phyloP scores from a whole-genome alignment of 2,113 vertebrate genomes.

The Daboia siamensis region DNA sequence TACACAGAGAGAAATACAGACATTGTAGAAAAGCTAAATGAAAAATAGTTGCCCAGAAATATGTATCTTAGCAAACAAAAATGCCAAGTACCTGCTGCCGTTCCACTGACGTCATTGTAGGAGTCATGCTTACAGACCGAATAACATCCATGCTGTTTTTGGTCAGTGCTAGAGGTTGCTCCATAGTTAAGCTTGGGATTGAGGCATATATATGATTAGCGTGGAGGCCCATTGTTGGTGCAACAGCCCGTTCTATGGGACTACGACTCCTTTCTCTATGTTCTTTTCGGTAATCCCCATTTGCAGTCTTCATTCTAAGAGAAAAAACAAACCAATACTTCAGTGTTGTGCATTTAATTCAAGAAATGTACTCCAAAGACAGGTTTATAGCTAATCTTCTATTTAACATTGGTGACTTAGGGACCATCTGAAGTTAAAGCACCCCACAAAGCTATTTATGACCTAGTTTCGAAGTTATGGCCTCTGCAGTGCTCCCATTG shows the following conservation, averaged over 20 bases:
- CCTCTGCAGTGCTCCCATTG: not conserved
- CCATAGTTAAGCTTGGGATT: conserved; percentile 87
- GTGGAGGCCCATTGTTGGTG: conserved; percentile 82
- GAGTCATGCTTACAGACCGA: conserved; percentile 72
- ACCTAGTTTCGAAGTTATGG: not conserved
- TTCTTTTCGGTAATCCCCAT: conserved; percentile 92
- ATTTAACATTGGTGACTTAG: not conserved
- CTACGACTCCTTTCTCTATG: conserved; percentile 88
- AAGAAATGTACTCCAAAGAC: not conserved
- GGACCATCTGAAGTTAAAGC: not conserved
- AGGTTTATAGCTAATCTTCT: not conserved
- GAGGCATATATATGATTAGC: conserved; percentile 81
- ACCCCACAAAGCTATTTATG: not conserved
- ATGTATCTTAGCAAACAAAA: not conserved
- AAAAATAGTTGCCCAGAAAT: not conserved
- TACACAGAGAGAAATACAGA: accelerated
- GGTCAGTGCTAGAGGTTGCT: conserved; percentile 96
- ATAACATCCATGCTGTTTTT: conserved; percentile 85
- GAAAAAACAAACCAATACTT: not conserved
- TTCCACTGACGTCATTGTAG: conserved; percentile 78
- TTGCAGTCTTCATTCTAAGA: conserved; percentile 86
- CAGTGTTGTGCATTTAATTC: not conserved
- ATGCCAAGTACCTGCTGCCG: conserved; percentile 87
- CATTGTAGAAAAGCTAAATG: not conserved
- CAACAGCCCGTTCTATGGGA: conserved; percentile 84